Base-by-base conservation (phyloP, 1,140 invertebrate genomes). In the Drosophila subobscura region DNA sequence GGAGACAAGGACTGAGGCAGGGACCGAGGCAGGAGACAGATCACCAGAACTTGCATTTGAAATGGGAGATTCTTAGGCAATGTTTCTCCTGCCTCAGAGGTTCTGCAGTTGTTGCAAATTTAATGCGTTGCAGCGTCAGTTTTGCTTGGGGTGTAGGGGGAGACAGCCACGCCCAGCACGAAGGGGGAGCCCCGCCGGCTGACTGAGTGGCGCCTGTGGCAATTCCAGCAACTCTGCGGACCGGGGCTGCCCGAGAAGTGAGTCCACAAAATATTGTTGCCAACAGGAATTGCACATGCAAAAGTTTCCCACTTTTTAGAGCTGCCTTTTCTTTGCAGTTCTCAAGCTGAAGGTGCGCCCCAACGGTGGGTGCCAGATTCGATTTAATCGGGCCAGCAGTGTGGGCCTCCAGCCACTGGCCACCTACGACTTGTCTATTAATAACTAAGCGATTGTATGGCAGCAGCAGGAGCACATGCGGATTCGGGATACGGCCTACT, bases 341-440 rank as follows among this genome's bases (percentile, higher is more conserved):
- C 47, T 68, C 76, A 61, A 71, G 63, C 56, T 25, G 42, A 23
- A 22, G 57, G 40, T 56, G 42, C 46, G 42, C 51, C 33, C 46
- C 44, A n/a, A n/a, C 37, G 42, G 47, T 45, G 45, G 53, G 51
- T 61, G 29, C 65, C 56, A 61, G 58, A 84, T 76, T 77, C 71
- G 65, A 86, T 71, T 86, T 72, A 77, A 86, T 58, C 73, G 55
- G 80, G 55, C 72, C 60, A 61, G 55, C 4, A 16, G 40, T 27
- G 41, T 2, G 40, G 12, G 25, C 27, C 29, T 14, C 37, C 60
- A 42, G 55, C 61, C 58, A 63, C 47, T 58, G 53, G 49, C 52
- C 71, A 77, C 58, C 80, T 77, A 80, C 73, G 80, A 77, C 60
- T 71, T 77, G 73, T 67, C 81, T n/a, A 85, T 85, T 85, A 85